phyloP scores from a whole-genome alignment of 2,888 invertebrate species.

The Tipula vernalis region DNA sequence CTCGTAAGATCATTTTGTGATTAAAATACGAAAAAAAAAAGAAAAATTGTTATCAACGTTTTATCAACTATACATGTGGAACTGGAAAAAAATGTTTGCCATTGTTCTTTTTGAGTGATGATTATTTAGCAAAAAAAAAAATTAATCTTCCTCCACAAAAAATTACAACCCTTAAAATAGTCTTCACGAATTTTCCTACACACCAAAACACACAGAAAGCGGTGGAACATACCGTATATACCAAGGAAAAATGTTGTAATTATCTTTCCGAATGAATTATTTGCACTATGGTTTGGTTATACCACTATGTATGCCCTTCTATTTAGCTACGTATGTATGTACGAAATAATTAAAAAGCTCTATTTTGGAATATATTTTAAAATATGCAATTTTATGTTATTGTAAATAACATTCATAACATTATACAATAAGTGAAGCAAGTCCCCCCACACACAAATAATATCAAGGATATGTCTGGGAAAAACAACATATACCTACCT shows the following conservation, averaged over 20 bases:
- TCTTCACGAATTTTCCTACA: neutral
- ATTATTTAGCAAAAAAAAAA: neutral
- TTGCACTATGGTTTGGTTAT: neutral
- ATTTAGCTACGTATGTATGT: neutral
- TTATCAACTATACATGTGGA: neutral
- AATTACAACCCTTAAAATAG: neutral
- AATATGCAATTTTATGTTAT: neutral
- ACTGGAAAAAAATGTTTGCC: neutral
- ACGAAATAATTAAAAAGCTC: neutral
- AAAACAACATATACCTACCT: neutral
- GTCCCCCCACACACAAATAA: neutral
- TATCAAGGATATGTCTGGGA: neutral
- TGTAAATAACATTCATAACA: neutral
- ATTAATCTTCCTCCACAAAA: neutral
- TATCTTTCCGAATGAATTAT: neutral
- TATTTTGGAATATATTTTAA: neutral
- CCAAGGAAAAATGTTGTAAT: neutral
- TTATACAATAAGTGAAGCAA: too few relatives aligned
- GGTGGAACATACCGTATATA: neutral
- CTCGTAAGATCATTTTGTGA: neutral
- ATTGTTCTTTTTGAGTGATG: neutral
- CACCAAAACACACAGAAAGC: neutral
- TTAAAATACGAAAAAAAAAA: neutral
- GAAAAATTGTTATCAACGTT: neutral
- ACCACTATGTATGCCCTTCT: neutral